Conservation (phyloP, 2,797 vertebrate species). For the Channallabes apus region DNA sequence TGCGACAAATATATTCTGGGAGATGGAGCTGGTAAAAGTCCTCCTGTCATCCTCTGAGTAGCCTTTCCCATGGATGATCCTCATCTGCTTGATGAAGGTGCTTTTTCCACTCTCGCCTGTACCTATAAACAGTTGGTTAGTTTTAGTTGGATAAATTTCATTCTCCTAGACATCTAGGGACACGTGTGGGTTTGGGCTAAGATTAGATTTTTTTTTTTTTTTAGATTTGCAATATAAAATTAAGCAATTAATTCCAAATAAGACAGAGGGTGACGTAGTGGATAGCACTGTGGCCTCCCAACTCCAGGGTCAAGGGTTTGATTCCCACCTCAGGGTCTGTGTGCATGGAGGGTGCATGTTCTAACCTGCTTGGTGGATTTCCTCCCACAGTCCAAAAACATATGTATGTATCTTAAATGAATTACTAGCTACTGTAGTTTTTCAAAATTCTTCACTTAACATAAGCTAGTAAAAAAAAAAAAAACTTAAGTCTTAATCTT, state of each 20-base stretch:
- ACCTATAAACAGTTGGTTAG: slow-evolving; percentile 65
- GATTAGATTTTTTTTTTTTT: not conserved
- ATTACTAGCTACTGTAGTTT: not conserved
- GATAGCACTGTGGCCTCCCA: no score
- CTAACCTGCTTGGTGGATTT: no score
- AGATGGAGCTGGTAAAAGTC: slow-evolving; percentile 78
- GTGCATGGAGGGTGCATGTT: no score
- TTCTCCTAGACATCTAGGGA: not conserved
- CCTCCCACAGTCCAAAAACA: no score
- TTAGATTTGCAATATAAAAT: no score
- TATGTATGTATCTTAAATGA: not conserved
- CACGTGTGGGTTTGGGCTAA: not conserved
- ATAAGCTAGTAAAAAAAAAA: not conserved
- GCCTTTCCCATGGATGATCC: slow-evolving; percentile 87
- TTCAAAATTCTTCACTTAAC: not conserved
- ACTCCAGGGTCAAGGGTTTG: no score
- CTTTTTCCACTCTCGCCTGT: slow-evolving; percentile 92
- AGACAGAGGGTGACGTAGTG: no score
- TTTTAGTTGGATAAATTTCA: not conserved
- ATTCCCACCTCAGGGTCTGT: no score
- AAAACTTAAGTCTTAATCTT: not conserved
- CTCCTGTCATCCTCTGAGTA: slow-evolving; percentile 81
- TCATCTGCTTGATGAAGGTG: slow-evolving; percentile 95
- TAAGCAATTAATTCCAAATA: no score
- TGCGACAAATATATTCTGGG: slow-evolving; percentile 83